Evolutionary conservation across 2,888 invertebrate genomes (phyloP).

Genomic region (Anthoptus insignis): DNA sequence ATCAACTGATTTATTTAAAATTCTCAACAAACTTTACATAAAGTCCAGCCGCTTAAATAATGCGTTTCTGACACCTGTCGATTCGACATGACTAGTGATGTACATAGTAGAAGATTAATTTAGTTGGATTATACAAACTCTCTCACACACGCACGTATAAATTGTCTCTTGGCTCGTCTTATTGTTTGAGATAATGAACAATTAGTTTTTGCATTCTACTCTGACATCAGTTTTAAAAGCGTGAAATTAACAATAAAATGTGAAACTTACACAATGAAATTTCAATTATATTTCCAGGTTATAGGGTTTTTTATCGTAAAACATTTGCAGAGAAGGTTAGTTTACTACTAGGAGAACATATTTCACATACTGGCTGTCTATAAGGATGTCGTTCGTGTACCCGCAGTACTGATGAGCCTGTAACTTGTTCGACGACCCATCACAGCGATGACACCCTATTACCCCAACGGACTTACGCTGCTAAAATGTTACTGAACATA

Average conservation of each 20-base stretch:
- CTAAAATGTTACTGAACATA: constrained; percentile 75
- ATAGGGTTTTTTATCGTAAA: not conserved
- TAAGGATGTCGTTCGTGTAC: constrained; percentile 65
- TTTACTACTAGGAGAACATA: constrained; percentile 52
- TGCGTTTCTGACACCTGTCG: too few relatives aligned
- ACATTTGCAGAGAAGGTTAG: constrained; percentile 11
- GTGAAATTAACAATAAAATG: not conserved
- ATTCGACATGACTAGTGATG: too few relatives aligned
- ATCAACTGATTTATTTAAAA: too few relatives aligned
- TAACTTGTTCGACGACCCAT: constrained; percentile 74
- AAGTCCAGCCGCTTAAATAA: too few relatives aligned
- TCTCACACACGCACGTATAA: too few relatives aligned
- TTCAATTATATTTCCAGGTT: not conserved
- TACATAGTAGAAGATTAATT: too few relatives aligned
- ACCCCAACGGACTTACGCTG: constrained; percentile 74
- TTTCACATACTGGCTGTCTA: constrained; percentile 70
- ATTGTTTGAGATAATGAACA: too few relatives aligned
- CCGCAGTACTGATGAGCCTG: constrained; percentile 69
- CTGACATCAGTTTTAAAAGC: not conserved
- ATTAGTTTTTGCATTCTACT: not conserved
- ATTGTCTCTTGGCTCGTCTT: too few relatives aligned
- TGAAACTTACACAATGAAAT: not conserved
- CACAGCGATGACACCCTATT: constrained; percentile 83
- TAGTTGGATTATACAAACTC: too few relatives aligned
- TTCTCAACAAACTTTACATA: too few relatives aligned